Conservation (phyloP, 1,140 invertebrate species). For the Musca vetustissima region DNA sequence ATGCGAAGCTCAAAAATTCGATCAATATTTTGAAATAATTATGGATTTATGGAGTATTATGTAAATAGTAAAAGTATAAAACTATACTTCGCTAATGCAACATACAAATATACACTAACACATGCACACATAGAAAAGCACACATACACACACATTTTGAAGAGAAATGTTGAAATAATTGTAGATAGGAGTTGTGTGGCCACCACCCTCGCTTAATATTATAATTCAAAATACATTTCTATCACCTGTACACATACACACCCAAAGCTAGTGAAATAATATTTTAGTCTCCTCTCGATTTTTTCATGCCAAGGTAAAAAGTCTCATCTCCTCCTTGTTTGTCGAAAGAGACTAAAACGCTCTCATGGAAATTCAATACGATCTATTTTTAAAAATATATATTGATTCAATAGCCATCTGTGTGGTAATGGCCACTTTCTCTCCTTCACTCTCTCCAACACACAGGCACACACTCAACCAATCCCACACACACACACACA, state of each 20-base stretch:
- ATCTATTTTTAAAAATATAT: conserved; percentile 29
- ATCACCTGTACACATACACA: no score
- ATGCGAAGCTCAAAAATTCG: no score
- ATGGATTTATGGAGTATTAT: no score
- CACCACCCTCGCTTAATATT: no score
- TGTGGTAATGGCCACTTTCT: neutral
- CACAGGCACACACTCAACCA: neutral
- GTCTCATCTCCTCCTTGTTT: neutral
- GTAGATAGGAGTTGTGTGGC: no score
- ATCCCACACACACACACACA: neutral
- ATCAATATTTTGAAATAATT: no score
- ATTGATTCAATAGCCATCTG: neutral
- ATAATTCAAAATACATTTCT: no score
- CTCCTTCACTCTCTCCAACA: neutral
- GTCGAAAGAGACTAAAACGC: neutral
- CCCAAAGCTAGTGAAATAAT: no score
- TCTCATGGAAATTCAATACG: conserved; percentile 30
- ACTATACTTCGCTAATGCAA: no score
- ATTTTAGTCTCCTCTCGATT: no score
- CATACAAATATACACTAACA: neutral
- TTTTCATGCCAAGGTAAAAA: conserved; percentile 23
- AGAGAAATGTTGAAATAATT: no score
- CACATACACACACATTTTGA: neutral
- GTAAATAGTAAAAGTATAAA: no score
- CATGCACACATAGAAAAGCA: neutral